These are phyloP conservation scores for Hydropsyche tenuis DNA, from an alignment of 1,140 invertebrate genomes.

Conservation along the genomic window DNA sequence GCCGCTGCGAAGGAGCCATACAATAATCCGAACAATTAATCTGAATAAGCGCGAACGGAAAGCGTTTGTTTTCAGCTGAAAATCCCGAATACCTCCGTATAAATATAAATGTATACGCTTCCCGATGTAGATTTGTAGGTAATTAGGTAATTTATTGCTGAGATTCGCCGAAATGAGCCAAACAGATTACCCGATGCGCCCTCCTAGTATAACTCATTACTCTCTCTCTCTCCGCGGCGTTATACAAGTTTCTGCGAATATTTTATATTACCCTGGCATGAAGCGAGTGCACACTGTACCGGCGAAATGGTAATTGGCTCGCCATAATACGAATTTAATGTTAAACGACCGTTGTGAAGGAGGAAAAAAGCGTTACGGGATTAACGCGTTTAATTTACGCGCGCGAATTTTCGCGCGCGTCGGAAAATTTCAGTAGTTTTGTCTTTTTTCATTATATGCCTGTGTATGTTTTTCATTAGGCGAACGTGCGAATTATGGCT, in stretches of 20 bases:
- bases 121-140: constrained; percentile 37
- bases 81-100: neutral
- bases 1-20: neutral
- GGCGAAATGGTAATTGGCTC: constrained; percentile 11
- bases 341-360: constrained; percentile 1
- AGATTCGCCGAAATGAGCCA: constrained; percentile 34
- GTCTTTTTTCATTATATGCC: too few species aligned
- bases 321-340: constrained; percentile 34
- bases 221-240: neutral
- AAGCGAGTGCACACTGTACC: neutral
- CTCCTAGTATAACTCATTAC: constrained; percentile 10
- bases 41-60: constrained; percentile 33
- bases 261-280: neutral
- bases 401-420: too few species aligned
- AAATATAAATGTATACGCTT: constrained; percentile 2
- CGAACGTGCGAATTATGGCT: too few species aligned
- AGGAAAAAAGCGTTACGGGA: neutral
- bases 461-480: too few species aligned
- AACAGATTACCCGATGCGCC: constrained; percentile 36
- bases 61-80: constrained; percentile 30
- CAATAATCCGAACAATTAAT: constrained; percentile 31
- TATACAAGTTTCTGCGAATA: neutral
- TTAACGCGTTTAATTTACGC: too few species aligned
- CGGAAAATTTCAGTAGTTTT: too few species aligned
- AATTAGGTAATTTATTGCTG: constrained; percentile 36